Percentiles rank a stretch among this genome's conserved stretches.
Evolutionary conservation across 2,797 vertebrate species (phyloP).

Genomic region (Molothrus ater): DNA sequence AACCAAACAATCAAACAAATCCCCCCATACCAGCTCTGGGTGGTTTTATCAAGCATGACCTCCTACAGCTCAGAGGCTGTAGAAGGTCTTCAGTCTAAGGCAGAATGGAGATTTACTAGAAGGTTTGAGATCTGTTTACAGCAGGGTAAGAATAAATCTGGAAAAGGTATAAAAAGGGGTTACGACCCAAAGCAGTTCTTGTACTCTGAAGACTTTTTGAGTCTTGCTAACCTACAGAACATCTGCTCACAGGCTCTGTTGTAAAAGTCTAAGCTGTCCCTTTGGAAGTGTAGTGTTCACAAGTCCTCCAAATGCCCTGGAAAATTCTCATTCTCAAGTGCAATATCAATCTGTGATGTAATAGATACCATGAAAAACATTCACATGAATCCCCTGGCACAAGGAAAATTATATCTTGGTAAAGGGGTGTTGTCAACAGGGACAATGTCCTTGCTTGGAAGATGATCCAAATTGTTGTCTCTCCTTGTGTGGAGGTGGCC

Average conservation of each 20-base stretch:
- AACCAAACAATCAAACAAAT: neutral
- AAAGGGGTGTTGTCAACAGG: neutral
- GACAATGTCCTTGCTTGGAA: neutral
- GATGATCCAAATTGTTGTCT: neutral
- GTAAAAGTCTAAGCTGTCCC: neutral
- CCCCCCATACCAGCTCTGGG: accelerated
- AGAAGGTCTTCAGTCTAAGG: neutral
- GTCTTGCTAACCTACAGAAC: neutral
- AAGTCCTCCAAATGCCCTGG: neutral
- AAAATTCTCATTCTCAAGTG: neutral
- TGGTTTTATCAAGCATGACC: neutral
- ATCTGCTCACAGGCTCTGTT: neutral
- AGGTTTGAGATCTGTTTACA: neutral
- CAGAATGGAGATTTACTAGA: neutral
- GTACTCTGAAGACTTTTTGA: neutral
- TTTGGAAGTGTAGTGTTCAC: neutral
- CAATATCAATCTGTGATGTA: neutral
- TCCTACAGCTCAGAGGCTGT: neutral
- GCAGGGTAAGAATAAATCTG: neutral
- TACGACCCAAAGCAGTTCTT: neutral
- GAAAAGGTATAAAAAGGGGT: neutral
- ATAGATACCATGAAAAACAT: neutral
- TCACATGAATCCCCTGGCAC: neutral
- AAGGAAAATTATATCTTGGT: neutral
- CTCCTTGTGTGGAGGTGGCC: neutral